phyloP scores from a whole-genome alignment of 53 echinoderm and acorn worm species.

The Arbacia lixula region DNA sequence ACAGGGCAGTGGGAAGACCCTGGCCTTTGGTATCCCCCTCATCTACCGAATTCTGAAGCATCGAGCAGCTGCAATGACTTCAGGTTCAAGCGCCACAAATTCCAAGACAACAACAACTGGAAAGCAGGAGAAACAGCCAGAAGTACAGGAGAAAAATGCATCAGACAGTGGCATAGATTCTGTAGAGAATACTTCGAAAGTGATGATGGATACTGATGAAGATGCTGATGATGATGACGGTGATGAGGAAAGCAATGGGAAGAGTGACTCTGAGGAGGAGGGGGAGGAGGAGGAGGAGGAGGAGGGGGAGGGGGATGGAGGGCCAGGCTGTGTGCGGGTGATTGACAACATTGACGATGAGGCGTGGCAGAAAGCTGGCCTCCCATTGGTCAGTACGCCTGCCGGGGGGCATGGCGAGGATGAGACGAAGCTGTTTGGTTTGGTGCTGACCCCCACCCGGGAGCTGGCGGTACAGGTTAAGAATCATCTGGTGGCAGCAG shows the following conservation, averaged over 20 bases:
- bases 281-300: not conserved
- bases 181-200: not conserved
- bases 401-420: not conserved
- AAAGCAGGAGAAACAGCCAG: not conserved
- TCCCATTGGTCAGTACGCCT: slow-evolving; percentile 10
- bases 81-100: not conserved
- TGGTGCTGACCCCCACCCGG: slow-evolving; percentile 89
- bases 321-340: slow-evolving; percentile 64
- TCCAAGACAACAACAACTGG: not conserved
- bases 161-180: not conserved
- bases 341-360: slow-evolving; percentile 63
- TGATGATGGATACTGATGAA: not conserved
- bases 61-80: slow-evolving; percentile 7
- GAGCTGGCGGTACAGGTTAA: slow-evolving; percentile 91
- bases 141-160: no score
- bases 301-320: no score
- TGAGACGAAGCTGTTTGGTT: slow-evolving; percentile 54
- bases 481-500: slow-evolving; percentile 80
- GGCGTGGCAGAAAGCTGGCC: slow-evolving; percentile 38
- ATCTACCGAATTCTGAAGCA: slow-evolving; percentile 68
- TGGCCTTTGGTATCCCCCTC: slow-evolving; percentile 94
- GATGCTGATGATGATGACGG: not conserved
- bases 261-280: not conserved
- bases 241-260: not conserved
- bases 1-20: slow-evolving; percentile 96